Evolutionary conservation across 2,797 vertebrate genomes (phyloP).

Genomic region (Pipistrellus pipistrellus): DNA sequence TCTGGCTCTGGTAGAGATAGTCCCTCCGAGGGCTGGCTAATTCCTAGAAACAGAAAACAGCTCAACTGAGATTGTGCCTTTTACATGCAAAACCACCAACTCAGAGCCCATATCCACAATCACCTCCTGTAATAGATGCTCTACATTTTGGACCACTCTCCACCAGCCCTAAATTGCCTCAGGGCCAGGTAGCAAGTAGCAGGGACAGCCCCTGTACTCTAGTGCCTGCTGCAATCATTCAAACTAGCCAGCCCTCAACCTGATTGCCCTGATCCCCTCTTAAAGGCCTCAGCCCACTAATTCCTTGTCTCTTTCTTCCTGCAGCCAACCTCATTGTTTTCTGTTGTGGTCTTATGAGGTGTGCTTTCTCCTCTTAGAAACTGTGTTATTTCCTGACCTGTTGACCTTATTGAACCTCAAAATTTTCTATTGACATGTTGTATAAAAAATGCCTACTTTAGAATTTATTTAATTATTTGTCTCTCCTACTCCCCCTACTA

Average conservation of each 20-base stretch:
- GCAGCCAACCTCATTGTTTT: not conserved
- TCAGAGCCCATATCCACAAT: not conserved
- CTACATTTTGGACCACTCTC: not conserved
- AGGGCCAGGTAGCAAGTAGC: not conserved
- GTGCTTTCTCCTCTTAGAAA: not conserved
- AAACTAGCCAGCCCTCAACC: not conserved
- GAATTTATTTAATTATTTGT: not conserved
- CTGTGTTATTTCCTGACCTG: not conserved
- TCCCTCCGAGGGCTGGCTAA: not conserved
- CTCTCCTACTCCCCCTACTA: not conserved
- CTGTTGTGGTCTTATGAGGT: not conserved
- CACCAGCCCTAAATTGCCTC: not conserved
- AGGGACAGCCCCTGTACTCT: not conserved
- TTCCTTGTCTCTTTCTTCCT: not conserved
- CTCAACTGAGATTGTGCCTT: not conserved
- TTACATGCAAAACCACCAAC: not conserved
- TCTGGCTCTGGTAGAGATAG: not conserved
- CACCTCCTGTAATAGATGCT: not conserved
- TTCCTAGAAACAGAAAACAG: not conserved
- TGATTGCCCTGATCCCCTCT: not conserved
- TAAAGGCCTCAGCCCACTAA: not conserved
- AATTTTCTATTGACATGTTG: not conserved
- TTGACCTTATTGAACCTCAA: not conserved
- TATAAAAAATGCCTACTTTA: not conserved
- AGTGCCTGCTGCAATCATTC: not conserved